Evolutionary conservation across 2,113 vertebrate species (phyloP).

Genomic region (Porphyrio hochstetteri): DNA sequence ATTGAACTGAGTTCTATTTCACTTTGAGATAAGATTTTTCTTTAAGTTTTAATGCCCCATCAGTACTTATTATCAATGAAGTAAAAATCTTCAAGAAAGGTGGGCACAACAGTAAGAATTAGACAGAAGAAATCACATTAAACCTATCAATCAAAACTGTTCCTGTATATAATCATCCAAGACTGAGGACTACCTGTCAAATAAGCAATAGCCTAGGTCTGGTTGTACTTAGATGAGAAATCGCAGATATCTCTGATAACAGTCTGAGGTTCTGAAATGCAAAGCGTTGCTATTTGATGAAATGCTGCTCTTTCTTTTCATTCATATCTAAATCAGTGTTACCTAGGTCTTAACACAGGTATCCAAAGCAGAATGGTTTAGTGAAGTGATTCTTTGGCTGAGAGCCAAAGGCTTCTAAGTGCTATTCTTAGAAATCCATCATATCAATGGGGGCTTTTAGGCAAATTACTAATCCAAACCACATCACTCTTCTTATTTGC

Average conservation of each 20-base stretch:
- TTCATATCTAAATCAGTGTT: background rate
- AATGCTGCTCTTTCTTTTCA: background rate
- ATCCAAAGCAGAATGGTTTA: background rate
- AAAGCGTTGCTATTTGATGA: background rate
- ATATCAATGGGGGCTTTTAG: background rate
- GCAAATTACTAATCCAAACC: background rate
- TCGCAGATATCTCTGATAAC: background rate
- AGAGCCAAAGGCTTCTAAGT: background rate
- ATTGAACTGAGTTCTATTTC: background rate
- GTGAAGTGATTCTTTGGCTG: conserved; percentile 7
- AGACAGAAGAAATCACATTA: background rate
- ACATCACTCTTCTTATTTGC: background rate
- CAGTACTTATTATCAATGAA: background rate
- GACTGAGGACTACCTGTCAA: background rate
- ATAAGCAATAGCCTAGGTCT: background rate
- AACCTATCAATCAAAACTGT: background rate
- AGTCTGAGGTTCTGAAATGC: background rate
- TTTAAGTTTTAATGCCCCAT: background rate
- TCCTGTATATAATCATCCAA: background rate
- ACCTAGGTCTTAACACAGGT: background rate
- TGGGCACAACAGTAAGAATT: background rate
- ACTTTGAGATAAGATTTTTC: background rate
- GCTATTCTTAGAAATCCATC: background rate
- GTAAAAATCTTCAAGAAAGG: conserved; percentile 8
- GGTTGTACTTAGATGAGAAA: background rate